Evolutionary conservation across 2,113 vertebrate genomes (phyloP).

Genomic region (Aramus guarauna): DNA sequence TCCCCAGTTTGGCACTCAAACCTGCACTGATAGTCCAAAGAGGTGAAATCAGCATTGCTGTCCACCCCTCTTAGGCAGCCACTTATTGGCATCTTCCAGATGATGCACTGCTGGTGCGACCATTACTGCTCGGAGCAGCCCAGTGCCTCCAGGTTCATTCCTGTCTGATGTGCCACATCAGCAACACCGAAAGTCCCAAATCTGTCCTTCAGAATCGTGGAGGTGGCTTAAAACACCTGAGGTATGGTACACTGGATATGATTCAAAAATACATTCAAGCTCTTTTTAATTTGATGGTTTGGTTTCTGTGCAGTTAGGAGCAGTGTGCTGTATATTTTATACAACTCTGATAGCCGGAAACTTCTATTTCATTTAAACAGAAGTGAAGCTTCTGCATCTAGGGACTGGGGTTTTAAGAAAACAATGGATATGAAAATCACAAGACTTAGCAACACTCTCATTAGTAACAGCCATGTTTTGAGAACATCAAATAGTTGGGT

Average conservation of each 20-base stretch:
- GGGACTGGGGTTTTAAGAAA: background rate
- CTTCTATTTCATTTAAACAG: background rate
- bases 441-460: background rate
- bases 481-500: background rate
- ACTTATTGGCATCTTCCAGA: background rate
- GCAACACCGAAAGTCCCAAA: background rate
- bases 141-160: background rate
- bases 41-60: background rate
- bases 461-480: background rate
- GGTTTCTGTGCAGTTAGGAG: background rate
- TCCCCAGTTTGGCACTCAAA: background rate
- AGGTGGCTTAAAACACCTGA: background rate
- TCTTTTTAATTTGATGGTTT: background rate
- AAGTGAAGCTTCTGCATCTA: background rate
- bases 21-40: background rate
- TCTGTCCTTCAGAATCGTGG: background rate
- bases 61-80: background rate
- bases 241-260: too few relatives aligned
- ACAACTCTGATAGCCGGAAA: background rate
- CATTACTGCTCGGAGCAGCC: background rate
- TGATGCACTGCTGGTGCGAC: background rate
- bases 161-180: background rate
- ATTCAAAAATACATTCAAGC: background rate
- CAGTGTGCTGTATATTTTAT: background rate
- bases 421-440: background rate